Base-by-base conservation (phyloP, 2,113 vertebrate genomes). In the Pelodiscus sinensis region DNA sequence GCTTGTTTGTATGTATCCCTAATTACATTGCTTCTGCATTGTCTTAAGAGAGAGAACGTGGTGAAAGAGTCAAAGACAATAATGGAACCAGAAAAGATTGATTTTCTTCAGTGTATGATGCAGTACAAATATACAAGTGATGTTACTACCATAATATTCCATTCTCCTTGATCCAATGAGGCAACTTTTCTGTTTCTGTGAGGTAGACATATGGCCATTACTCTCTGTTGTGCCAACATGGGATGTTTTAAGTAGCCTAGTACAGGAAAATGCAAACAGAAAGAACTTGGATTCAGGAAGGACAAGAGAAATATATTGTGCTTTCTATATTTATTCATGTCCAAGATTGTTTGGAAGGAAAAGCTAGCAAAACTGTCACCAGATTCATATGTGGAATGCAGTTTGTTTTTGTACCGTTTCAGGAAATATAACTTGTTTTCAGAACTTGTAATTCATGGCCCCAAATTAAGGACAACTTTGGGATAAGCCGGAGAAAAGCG, bases 61-160 rank as follows among this genome's bases (percentile, higher is more conserved):
- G 51, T 54, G 86, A 87, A 62, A 3, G 57, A 93, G 54, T 95
- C 71, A 95, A 93, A 55, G 90, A 57, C 80, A 94, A 52, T 71
- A 92, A 94, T 94, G 82, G 92, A 92, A 31, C 55, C 93, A 44
- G 51, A 94, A 96, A 85, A 51, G 82, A 5, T 65, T 86, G 44
- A 27, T 87, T 93, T 83, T 55, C 68, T 93, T 81, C 52, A 90
- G 82, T 75, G 79, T 77, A 90, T 95, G 84, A 15, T 78, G 56
- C 89, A 80, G 56, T 22, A 79, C 82, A 94, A 92, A 87, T 94
- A 96, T 84, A 24, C 87, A 90, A 94, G 85, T 51, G 81, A 87
- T 81, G 54, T 60, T 84, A 75, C 27, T 77, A 75, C 60, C 24
- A 80, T 50, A 89, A 29, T 38, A 60, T 38, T 87, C 55, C 92